Percentiles rank a stretch among this genome's conserved stretches.
These are phyloP conservation scores for Rapana venosa DNA, from an alignment of 2,888 invertebrate genomes.

Conservation along the genomic window DNA sequence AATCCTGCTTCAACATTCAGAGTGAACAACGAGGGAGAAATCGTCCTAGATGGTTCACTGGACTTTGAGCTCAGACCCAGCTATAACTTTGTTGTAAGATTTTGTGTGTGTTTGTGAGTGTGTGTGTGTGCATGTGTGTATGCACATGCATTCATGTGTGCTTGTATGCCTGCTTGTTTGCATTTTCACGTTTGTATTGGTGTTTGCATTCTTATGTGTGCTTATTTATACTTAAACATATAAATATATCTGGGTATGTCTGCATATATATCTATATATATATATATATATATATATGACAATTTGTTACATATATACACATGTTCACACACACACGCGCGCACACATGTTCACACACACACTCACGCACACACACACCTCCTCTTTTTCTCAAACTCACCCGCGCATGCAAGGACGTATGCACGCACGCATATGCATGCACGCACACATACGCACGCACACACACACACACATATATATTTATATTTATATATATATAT, in stretches of 20 bases:
- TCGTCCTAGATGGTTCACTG: neutral
- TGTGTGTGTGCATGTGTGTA: slow-evolving; percentile 1
- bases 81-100: neutral
- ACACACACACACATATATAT: neutral
- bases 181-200: too few species aligned
- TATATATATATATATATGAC: neutral
- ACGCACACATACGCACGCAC: neutral
- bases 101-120: neutral
- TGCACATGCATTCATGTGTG: too few species aligned
- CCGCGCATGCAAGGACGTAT: neutral
- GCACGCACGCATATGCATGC: neutral
- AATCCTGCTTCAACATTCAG: neutral
- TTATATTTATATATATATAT: too few species aligned
- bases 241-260: neutral
- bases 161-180: too few species aligned
- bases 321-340: too few species aligned
- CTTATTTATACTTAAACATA: neutral
- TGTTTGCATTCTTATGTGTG: neutral
- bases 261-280: neutral
- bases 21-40: neutral
- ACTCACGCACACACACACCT: too few species aligned
- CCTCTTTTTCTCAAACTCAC: neutral
- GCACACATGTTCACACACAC: too few species aligned
- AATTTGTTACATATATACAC: neutral
- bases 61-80: neutral